Base-by-base conservation (phyloP, 2,113 vertebrate species). In the Dicrurus megarhynchus region DNA sequence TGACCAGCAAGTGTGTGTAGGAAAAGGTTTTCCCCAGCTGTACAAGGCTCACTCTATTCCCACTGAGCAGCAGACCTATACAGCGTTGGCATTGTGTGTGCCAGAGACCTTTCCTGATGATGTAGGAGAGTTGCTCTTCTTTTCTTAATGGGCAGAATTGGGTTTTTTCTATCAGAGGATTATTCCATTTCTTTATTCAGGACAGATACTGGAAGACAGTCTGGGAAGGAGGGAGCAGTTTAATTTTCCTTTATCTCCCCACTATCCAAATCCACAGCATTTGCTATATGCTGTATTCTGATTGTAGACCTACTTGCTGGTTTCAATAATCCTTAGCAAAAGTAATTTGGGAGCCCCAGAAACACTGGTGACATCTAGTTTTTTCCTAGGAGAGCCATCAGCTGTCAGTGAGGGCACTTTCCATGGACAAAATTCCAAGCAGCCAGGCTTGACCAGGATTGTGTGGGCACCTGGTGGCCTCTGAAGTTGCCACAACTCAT, bases 51-150 rank as follows among this genome's bases (percentile, higher is more conserved):
- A 19, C 19, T 77, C 41, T 70, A 67, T 75, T 90, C 60, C 47
- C 6, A 6, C 1, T 56, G 33, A 50, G 56, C 35, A 50, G 42
- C 12, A 63, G 35, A 84, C 9, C 22, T 78, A 16, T 42, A 18
- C 22, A 75, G 3, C 0, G 0, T 59, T 61, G n/a, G 5, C 68
- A 1, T 0, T 61, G 3, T 44, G 28, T 49, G 19, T 61, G 6
- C 50, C 69, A 75, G 46, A 56, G 24, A 55, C 16, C 67, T 20
- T 23, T 81, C 44, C 23, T 57, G 13, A 63, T 35, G 33, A 42
- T 24, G 7, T 8, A 76, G 18, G 26, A 26, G 11, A 33, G 12
- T 30, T 80, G 7, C 3, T 70, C 56, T 70, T 53, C 28, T 92
- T 78, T 90, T 71, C 39, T 39, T 68, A 78, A 60, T 28, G 15